Evolutionary conservation across 2,113 vertebrate genomes (phyloP).

Genomic region (Trogon melanurus): DNA sequence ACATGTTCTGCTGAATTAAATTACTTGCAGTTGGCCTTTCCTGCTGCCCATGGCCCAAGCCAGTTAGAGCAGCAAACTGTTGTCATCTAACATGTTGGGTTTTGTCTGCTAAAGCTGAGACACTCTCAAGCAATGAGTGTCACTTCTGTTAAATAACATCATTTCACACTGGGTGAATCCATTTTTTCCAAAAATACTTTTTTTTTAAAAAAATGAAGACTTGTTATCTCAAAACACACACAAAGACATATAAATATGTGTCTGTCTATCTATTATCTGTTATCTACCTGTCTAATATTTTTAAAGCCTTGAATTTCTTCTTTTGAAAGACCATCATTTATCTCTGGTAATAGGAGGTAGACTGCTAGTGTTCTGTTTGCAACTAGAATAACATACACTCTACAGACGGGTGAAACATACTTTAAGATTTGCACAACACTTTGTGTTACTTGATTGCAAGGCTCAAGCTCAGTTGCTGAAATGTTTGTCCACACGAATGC

Average conservation of each 20-base stretch:
- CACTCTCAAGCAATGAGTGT: not conserved
- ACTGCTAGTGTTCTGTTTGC: not conserved
- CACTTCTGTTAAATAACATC: not conserved
- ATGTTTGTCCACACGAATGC: not conserved
- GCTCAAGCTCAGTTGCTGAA: not conserved
- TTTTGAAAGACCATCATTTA: not conserved
- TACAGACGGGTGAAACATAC: not conserved
- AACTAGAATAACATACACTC: not conserved
- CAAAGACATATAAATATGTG: not conserved
- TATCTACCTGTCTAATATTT: not conserved
- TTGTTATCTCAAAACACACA: not conserved
- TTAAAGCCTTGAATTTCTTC: not conserved
- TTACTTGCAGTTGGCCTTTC: not conserved
- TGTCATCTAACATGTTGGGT: not conserved
- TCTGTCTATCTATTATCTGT: not conserved
- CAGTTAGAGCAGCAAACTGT: not conserved
- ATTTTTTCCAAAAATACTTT: not conserved
- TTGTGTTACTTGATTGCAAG: not conserved
- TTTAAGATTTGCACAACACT: not conserved
- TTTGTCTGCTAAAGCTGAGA: fast-evolving
- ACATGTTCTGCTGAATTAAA: not conserved
- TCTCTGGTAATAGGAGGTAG: not conserved
- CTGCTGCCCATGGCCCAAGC: not conserved
- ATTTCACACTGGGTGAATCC: not conserved
- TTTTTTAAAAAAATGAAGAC: not conserved